These are phyloP conservation scores for Galeopsomyia nigrocyanea DNA, from an alignment of 2,888 invertebrate genomes.

Conservation along the genomic window DNA sequence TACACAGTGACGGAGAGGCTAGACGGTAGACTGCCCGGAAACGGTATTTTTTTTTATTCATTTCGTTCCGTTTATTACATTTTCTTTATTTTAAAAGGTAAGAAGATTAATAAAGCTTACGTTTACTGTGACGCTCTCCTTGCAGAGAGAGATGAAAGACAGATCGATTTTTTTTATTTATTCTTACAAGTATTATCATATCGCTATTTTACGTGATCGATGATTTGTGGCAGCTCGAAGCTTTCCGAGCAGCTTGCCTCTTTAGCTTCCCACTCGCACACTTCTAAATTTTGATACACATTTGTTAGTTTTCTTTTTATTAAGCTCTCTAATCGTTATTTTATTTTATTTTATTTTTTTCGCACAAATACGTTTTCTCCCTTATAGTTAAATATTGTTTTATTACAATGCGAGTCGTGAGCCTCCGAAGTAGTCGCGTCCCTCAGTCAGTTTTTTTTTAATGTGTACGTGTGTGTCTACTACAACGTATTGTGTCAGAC, in stretches of 20 bases:
- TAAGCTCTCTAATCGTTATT: conserved; percentile 46
- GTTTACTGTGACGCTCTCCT: not conserved
- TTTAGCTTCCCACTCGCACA: conserved; percentile 28
- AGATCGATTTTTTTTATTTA: conserved; percentile 5
- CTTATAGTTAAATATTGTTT: conserved; percentile 14
- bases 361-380: conserved; percentile 46
- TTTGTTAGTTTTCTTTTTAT: conserved; percentile 54
- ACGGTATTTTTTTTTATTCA: not conserved
- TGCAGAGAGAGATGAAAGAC: conserved; percentile 14
- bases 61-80: conserved; percentile 4
- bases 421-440: conserved; percentile 27
- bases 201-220: not conserved
- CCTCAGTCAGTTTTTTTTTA: conserved; percentile 28
- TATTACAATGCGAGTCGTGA: conserved; percentile 25
- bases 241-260: conserved; percentile 48
- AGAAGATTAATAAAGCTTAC: too few species aligned
- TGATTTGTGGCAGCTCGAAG: conserved; percentile 2
- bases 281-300: conserved; percentile 44
- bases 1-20: conserved; percentile 55
- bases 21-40: conserved; percentile 51
- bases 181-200: conserved; percentile 1
- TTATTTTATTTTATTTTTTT: conserved; percentile 55
- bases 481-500: conserved; percentile 4
- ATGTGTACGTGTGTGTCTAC: conserved; percentile 7
- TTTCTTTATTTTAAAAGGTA: too few species aligned